Conservation (phyloP, 2,888 invertebrate genomes). For the Phytoseiulus persimilis region DNA sequence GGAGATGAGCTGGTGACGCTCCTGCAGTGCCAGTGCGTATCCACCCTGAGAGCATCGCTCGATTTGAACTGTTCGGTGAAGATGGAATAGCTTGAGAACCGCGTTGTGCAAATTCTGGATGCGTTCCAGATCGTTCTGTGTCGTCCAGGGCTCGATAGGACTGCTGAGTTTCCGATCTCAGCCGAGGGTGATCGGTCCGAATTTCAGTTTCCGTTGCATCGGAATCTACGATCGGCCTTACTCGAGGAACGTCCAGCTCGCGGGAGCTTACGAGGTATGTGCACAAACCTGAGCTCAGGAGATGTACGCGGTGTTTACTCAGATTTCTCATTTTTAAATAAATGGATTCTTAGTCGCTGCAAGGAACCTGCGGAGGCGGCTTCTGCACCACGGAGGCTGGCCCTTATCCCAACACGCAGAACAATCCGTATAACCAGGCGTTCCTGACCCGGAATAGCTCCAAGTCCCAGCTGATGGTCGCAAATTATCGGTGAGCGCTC, state of each 20-base stretch:
- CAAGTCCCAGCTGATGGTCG: neutral
- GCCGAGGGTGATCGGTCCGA: neutral
- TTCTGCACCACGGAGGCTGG: neutral
- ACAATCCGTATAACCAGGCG: neutral
- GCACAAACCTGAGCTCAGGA: neutral
- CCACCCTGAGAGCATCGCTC: too few species aligned
- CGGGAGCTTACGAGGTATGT: slow-evolving; percentile 1
- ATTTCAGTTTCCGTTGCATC: neutral
- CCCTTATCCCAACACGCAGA: neutral
- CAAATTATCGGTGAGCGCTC: neutral
- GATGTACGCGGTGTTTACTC: neutral
- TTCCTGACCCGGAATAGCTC: neutral
- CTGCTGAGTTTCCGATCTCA: neutral
- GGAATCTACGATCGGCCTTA: neutral
- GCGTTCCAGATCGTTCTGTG: slow-evolving; percentile 6
- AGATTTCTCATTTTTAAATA: neutral
- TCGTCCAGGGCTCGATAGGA: neutral
- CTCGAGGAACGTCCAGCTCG: neutral
- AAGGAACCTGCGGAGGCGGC: neutral
- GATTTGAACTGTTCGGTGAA: too few species aligned
- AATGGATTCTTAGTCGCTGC: neutral
- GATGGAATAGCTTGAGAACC: neutral
- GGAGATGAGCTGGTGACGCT: neutral
- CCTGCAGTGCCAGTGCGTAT: neutral
- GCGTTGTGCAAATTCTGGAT: neutral